These are phyloP conservation scores for Tribolium castaneum DNA, from an alignment of 1,140 invertebrate genomes.

Conservation along the genomic window DNA sequence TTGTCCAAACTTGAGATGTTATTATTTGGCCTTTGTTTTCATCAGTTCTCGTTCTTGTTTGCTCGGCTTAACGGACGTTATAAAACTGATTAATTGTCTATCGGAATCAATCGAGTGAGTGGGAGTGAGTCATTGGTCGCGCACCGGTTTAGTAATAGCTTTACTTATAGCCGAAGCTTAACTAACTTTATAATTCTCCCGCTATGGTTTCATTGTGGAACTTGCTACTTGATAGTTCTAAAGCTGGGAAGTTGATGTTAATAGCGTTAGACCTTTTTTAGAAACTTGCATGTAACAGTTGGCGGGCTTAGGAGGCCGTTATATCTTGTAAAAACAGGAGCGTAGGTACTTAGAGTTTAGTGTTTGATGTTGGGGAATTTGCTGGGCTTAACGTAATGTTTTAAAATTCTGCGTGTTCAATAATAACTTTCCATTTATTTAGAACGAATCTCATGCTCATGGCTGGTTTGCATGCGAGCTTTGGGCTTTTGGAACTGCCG, in stretches of 20 bases:
- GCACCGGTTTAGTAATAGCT: conserved; percentile 20
- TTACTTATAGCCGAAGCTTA: conserved; percentile 34
- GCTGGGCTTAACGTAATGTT: not conserved
- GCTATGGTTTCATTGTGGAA: conserved; percentile 37
- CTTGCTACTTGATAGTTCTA: conserved; percentile 41
- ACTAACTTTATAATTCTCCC: conserved; percentile 42
- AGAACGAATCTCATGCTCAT: conserved; percentile 22
- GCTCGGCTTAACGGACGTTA: not conserved
- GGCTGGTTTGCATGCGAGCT: conserved; percentile 3
- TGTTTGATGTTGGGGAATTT: not conserved
- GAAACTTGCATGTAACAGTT: conserved; percentile 40
- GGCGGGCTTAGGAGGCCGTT: conserved; percentile 22
- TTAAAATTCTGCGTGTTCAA: conserved; percentile 29
- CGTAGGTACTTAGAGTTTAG: not conserved
- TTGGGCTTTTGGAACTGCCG: not conserved
- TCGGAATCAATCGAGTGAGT: conserved; percentile 1
- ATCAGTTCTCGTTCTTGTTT: conserved; percentile 1
- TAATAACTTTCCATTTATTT: conserved; percentile 26
- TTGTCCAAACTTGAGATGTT: conserved; percentile 43
- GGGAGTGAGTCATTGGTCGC: not conserved
- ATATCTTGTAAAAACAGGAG: conserved; percentile 2
- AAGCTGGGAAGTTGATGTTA: conserved; percentile 36
- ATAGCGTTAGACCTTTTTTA: conserved; percentile 39
- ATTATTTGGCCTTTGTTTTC: conserved; percentile 31
- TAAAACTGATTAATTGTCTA: not conserved